These are phyloP conservation scores for Drosophila virilis DNA, from an alignment of 1,140 invertebrate genomes.

Conservation along the genomic window DNA sequence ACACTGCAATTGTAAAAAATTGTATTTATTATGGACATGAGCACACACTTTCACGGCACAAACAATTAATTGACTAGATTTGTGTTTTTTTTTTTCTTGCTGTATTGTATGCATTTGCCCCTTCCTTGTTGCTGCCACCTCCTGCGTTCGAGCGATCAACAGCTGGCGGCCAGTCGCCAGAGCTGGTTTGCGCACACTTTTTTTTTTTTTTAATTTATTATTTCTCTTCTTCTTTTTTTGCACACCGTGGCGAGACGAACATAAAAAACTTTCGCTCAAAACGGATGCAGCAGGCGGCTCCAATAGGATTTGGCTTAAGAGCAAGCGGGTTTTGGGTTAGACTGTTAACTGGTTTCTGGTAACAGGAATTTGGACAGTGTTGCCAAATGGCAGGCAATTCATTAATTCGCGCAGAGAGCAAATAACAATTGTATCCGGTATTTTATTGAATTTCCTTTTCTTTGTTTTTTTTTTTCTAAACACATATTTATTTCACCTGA, in stretches of 20 bases:
- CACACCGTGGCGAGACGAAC: slow-evolving; percentile 38
- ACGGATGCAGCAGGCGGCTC: slow-evolving; percentile 66
- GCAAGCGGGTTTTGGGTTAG: not conserved
- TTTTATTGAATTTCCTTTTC: slow-evolving; percentile 36
- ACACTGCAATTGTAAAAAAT: slow-evolving; percentile 72
- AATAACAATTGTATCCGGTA: slow-evolving; percentile 24
- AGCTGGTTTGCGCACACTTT: slow-evolving; percentile 57
- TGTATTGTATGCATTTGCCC: slow-evolving; percentile 20
- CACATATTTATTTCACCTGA: slow-evolving; percentile 42
- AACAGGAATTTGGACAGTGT: slow-evolving; percentile 69
- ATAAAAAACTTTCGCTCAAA: slow-evolving; percentile 77
- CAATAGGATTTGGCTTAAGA: slow-evolving; percentile 25
- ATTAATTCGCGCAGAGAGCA: slow-evolving; percentile 43
- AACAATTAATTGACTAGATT: slow-evolving; percentile 76
- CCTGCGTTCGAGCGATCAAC: slow-evolving; percentile 31
- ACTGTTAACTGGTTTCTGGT: slow-evolving; percentile 61
- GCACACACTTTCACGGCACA: slow-evolving; percentile 67
- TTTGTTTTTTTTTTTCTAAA: slow-evolving; percentile 7
- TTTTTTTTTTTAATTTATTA: slow-evolving; percentile 25
- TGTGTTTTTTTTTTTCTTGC: slow-evolving; percentile 19
- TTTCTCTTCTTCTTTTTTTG: slow-evolving; percentile 35
- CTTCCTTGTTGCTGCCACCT: slow-evolving; percentile 3
- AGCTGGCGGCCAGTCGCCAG: slow-evolving; percentile 57
- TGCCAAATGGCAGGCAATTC: slow-evolving; percentile 49
- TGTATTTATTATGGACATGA: slow-evolving; percentile 70